Percentiles rank a stretch among this genome's conserved stretches.
These are phyloP conservation scores for Zaprionus tsacasi DNA, from an alignment of 1,140 invertebrate species.

Conservation along the genomic window DNA sequence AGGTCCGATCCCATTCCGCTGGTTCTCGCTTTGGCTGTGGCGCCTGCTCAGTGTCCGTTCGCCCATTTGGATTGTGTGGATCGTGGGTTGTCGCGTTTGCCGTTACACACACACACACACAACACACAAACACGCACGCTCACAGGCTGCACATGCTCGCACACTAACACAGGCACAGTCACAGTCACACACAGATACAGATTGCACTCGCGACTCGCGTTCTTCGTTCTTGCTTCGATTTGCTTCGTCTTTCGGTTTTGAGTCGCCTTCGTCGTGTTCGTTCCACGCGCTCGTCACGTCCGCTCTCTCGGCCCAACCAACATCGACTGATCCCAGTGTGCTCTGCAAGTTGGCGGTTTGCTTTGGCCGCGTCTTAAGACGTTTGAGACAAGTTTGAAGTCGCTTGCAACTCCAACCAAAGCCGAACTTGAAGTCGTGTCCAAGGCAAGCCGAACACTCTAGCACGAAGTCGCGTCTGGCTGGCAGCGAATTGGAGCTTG, in stretches of 20 bases:
- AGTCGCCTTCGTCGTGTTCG: constrained; percentile 18
- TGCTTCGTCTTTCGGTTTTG: constrained; percentile 12
- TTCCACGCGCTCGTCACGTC: constrained; percentile 66
- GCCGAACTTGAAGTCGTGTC: constrained; percentile 1
- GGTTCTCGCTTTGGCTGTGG: neutral
- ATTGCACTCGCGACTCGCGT: neutral
- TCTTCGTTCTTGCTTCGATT: neutral
- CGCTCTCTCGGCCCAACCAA: constrained; percentile 65
- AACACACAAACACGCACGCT: constrained; percentile 14
- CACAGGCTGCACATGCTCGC: constrained; percentile 49
- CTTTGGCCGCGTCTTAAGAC: constrained; percentile 36
- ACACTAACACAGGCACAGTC: neutral
- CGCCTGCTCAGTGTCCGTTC: constrained; percentile 53
- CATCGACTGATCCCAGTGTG: constrained; percentile 50
- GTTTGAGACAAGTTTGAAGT: constrained; percentile 72
- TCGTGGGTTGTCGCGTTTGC: constrained; percentile 35
- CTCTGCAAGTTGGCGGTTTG: constrained; percentile 74
- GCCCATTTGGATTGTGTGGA: constrained; percentile 61
- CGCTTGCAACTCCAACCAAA: constrained; percentile 53
- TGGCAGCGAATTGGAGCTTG: constrained; percentile 43
- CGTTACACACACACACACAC: constrained; percentile 30
- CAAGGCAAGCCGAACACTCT: neutral
- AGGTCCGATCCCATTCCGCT: neutral
- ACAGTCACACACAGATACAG: constrained; percentile 30
- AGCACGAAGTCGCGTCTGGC: constrained; percentile 16